Conservation (phyloP, 2,113 vertebrate species). For the Nipponia nippon region DNA sequence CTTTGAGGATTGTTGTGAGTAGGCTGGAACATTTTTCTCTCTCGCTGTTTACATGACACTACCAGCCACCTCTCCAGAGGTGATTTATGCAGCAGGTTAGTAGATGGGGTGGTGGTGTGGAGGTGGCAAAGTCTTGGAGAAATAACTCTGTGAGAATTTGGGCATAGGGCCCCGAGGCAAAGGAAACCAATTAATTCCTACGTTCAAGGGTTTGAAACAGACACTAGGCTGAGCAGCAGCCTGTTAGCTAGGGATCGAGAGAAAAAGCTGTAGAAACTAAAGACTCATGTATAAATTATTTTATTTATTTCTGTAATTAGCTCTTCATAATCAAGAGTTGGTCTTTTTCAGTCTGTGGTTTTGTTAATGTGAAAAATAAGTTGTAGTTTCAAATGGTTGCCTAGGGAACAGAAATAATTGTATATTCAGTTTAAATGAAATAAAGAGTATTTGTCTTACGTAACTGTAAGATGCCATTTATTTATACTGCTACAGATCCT, state of each 20-base stretch:
- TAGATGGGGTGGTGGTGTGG: neutral
- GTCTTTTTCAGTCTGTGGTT: constrained; percentile 77
- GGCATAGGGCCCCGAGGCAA: neutral
- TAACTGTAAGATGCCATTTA: constrained; percentile 72
- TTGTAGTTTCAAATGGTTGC: constrained; percentile 77
- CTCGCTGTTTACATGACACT: neutral
- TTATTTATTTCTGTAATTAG: constrained; percentile 86
- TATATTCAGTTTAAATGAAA: constrained; percentile 80
- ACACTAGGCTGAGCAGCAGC: constrained; percentile 51
- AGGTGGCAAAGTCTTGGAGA: constrained; percentile 1
- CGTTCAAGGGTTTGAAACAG: neutral
- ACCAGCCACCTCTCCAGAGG: constrained; percentile 24
- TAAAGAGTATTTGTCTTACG: constrained; percentile 81
- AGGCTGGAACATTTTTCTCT: neutral
- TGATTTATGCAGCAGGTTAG: neutral
- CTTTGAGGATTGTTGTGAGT: neutral
- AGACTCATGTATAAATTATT: constrained; percentile 79
- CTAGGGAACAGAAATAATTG: constrained; percentile 77
- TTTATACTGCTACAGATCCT: constrained; percentile 67
- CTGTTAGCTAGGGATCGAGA: constrained; percentile 19
- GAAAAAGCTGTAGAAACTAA: constrained; percentile 57
- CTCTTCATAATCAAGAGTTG: constrained; percentile 76
- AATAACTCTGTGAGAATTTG: neutral
- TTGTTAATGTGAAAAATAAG: constrained; percentile 76
- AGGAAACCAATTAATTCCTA: neutral